Percentiles rank a stretch among this genome's conserved stretches.
These are phyloP conservation scores for Agapostemon virescens DNA, from an alignment of 2,888 invertebrate genomes.

Conservation along the genomic window DNA sequence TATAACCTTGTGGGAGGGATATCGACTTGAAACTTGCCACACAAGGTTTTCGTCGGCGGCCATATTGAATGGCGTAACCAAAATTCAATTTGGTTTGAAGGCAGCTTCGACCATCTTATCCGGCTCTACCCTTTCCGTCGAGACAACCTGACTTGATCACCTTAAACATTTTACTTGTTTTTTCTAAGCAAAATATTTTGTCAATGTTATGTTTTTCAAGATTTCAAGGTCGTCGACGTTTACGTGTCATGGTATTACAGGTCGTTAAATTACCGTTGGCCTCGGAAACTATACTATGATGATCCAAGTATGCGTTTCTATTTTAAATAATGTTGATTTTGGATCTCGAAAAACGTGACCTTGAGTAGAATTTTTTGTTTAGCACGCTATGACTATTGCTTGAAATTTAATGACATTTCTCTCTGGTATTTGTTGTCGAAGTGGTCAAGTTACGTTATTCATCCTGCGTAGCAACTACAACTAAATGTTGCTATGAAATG, in stretches of 20 bases:
- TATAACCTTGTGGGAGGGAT: no score
- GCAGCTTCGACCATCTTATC: no score
- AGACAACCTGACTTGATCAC: background rate
- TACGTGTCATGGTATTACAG: no score
- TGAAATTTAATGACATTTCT: background rate
- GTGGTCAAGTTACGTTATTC: background rate
- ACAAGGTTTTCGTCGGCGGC: no score
- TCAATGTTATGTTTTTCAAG: background rate
- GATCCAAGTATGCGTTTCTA: background rate
- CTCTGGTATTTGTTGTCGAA: background rate
- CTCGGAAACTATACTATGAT: background rate
- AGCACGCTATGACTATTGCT: background rate
- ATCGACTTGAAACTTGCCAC: no score
- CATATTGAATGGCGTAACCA: no score
- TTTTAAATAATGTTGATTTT: background rate
- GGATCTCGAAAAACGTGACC: background rate
- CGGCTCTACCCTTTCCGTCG: no score
- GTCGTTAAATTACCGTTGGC: background rate
- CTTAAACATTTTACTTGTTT: background rate
- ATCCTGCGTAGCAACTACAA: background rate
- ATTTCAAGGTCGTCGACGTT: background rate
- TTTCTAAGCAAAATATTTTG: background rate
- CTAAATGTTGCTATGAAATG: background rate
- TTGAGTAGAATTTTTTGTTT: background rate
- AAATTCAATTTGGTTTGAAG: no score